Evolutionary conservation across 2,113 vertebrate genomes (phyloP).

Genomic region (Semicossyphus pulcher): DNA sequence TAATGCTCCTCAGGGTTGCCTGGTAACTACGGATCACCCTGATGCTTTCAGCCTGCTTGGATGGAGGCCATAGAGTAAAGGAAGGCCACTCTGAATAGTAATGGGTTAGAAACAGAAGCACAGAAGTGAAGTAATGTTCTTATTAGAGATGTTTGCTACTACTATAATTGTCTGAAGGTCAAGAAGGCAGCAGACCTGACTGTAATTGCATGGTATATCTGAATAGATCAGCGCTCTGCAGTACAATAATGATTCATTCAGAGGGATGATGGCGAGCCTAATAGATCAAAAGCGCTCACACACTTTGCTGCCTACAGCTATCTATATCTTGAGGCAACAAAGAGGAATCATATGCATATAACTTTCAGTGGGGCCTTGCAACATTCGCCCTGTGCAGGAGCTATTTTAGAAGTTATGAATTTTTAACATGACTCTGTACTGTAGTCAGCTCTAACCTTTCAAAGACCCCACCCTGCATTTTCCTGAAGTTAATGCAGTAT

Average conservation of each 20-base stretch:
- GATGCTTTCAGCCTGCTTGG: slow-evolving; percentile 42
- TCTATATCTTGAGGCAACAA: neutral
- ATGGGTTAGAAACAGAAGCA: neutral
- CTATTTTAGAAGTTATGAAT: slow-evolving; percentile 46
- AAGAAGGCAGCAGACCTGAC: neutral
- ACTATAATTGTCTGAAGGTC: neutral
- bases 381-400: neutral
- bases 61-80: slow-evolving; percentile 21
- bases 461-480: neutral
- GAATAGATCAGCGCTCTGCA: neutral
- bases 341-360: neutral
- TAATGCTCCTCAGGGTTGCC: slow-evolving; percentile 56
- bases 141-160: neutral
- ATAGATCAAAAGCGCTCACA: neutral
- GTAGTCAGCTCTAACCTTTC: slow-evolving; percentile 10
- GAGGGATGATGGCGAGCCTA: neutral
- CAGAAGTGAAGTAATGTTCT: neutral
- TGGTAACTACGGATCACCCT: slow-evolving; percentile 50
- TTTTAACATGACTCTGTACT: slow-evolving; percentile 15
- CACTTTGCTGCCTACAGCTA: neutral
- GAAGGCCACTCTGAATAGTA: slow-evolving; percentile 20
- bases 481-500: neutral
- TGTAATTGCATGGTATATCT: neutral
- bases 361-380: neutral
- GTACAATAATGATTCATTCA: neutral